Conservation (phyloP, 2,888 invertebrate genomes). For the Drosophila histrio region DNA sequence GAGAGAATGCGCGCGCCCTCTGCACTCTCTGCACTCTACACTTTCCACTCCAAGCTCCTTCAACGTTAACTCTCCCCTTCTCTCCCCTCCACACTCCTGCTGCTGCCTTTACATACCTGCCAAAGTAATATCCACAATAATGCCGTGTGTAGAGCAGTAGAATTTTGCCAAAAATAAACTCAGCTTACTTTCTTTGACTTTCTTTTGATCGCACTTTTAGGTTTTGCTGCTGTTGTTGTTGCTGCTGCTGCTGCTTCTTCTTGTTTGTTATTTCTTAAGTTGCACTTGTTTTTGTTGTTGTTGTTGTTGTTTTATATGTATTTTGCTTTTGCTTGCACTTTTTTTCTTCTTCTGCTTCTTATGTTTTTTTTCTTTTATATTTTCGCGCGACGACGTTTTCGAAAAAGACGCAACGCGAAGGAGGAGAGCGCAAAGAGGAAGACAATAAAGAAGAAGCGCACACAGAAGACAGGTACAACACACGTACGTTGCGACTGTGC, state of each 20-base stretch:
- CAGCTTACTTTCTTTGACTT: conserved; percentile 74
- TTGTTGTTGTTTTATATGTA: conserved; percentile 27
- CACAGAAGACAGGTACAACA: conserved; percentile 45
- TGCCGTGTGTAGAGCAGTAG: not conserved
- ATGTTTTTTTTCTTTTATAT: conserved; percentile 22
- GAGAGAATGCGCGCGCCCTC: conserved; percentile 12
- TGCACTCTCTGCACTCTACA: conserved; percentile 10
- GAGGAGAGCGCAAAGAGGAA: conserved; percentile 34
- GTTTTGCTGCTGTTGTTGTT: conserved; percentile 24
- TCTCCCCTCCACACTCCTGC: not conserved
- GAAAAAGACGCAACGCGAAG: conserved; percentile 39
- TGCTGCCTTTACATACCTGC: not conserved
- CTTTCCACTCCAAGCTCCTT: not conserved
- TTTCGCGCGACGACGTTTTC: conserved; percentile 44
- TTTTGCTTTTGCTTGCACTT: conserved; percentile 51
- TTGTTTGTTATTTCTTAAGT: conserved; percentile 30
- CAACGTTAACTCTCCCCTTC: not conserved
- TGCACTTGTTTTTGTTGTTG: conserved; percentile 33
- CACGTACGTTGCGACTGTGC: conserved; percentile 78
- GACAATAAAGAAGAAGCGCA: conserved; percentile 29
- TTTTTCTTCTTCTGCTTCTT: conserved; percentile 19
- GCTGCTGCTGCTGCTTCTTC: not conserved
- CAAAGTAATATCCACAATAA: not conserved
- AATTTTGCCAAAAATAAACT: conserved; percentile 38
- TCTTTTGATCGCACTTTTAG: conserved; percentile 51